Evolutionary conservation across 2,888 invertebrate genomes (phyloP).

Genomic region (Balanococcus diminutus): DNA sequence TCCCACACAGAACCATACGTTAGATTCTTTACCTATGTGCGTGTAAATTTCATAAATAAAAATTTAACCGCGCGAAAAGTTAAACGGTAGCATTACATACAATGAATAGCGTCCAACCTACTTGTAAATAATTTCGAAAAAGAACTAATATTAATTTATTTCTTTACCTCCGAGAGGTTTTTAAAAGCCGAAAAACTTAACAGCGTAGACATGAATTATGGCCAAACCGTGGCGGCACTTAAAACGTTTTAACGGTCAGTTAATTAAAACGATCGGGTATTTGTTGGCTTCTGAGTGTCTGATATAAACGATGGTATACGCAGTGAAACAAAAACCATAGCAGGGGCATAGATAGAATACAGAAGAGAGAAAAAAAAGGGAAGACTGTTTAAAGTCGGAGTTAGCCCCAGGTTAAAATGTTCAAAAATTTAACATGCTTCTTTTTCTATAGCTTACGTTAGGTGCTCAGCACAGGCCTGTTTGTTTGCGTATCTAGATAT

Average conservation of each 20-base stretch:
- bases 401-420: slow-evolving; percentile 17
- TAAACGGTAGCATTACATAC: slow-evolving; percentile 43
- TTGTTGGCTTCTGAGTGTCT: slow-evolving; percentile 42
- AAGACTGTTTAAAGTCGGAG: not conserved
- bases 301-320: not conserved
- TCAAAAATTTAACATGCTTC: slow-evolving; percentile 20
- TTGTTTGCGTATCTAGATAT: not conserved
- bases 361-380: not conserved
- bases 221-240: slow-evolving; percentile 41
- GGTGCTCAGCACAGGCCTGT: not conserved
- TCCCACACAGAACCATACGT: not conserved
- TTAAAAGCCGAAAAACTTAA: slow-evolving; percentile 45
- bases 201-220: slow-evolving; percentile 47
- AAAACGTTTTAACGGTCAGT: slow-evolving; percentile 47
- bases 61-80: not conserved
- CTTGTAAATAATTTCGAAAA: slow-evolving; percentile 48
- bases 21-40: not conserved
- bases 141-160: slow-evolving; percentile 49
- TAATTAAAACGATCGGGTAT: slow-evolving; percentile 41
- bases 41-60: slow-evolving; percentile 3
- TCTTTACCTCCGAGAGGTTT: slow-evolving; percentile 42
- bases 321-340: slow-evolving; percentile 15
- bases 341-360: not conserved
- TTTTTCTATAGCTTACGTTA: too few species aligned
- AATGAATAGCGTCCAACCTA: slow-evolving; percentile 14